Evolutionary conservation across 1,140 invertebrate genomes (phyloP).

Genomic region (Diorhabda sublineata): DNA sequence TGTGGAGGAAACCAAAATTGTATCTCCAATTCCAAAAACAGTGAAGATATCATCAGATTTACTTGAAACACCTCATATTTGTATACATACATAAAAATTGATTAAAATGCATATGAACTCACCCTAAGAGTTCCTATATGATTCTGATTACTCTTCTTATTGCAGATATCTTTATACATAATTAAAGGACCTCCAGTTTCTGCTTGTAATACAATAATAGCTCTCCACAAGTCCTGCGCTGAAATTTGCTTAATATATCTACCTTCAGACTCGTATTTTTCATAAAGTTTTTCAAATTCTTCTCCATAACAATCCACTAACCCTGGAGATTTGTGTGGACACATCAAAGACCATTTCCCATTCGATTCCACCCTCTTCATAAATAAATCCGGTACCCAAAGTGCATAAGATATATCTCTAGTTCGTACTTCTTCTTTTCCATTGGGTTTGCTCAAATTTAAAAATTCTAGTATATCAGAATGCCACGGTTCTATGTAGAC

Average conservation of each 20-base stretch:
- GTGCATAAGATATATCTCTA: conserved; percentile 92
- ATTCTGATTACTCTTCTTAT: conserved; percentile 96
- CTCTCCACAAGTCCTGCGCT: conserved; percentile 89
- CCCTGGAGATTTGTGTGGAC: conserved; percentile 89
- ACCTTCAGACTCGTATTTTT: conserved; percentile 82
- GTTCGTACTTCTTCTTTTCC: conserved; percentile 85
- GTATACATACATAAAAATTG: not conserved
- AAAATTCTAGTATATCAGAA: conserved; percentile 89
- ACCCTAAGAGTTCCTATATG: conserved; percentile 92
- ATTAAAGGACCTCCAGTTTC: conserved; percentile 99
- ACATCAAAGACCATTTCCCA: conserved; percentile 93
- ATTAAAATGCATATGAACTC: not conserved
- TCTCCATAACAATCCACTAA: conserved; percentile 90
- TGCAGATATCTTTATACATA: conserved; percentile 97
- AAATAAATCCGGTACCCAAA: conserved; percentile 99
- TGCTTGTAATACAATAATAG: conserved; percentile 92
- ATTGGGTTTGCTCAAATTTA: conserved; percentile 36
- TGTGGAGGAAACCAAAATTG: too few relatives aligned
- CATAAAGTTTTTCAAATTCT: conserved; percentile 89
- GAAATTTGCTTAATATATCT: conserved; percentile 53
- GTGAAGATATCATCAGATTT: too few relatives aligned
- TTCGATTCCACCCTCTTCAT: conserved; percentile 93
- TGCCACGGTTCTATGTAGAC: conserved; percentile 99
- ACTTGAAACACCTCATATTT: too few relatives aligned
- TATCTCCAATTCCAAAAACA: too few relatives aligned